phyloP scores from a whole-genome alignment of 35 echinoderm and acorn worm genomes.

The Eucidaris tribuloides region DNA sequence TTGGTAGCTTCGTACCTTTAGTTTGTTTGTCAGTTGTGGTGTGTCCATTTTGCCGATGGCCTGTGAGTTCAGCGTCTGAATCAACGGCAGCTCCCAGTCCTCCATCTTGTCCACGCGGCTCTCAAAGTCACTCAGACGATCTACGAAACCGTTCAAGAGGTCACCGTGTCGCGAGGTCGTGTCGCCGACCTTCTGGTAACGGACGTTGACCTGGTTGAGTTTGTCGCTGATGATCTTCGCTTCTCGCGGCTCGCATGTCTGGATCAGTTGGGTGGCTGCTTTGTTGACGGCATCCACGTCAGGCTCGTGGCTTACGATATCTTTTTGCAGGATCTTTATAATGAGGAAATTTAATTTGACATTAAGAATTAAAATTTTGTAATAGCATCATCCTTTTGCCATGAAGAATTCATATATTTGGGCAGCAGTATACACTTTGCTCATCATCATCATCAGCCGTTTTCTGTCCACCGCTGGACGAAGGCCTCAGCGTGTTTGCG shows the following conservation, averaged over 20 bases:
- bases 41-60: slow-evolving; percentile 49
- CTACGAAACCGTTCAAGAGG: slow-evolving; percentile 32
- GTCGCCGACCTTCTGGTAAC: slow-evolving; percentile 53
- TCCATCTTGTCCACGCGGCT: slow-evolving; percentile 70
- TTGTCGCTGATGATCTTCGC: slow-evolving; percentile 58
- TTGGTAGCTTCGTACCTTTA: slow-evolving; percentile 75
- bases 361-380: too few relatives aligned
- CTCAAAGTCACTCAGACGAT: slow-evolving; percentile 72
- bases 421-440: too few relatives aligned
- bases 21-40: slow-evolving; percentile 57
- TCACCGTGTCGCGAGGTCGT: slow-evolving; percentile 39
- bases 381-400: too few relatives aligned
- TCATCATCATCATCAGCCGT: too few relatives aligned
- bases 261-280: slow-evolving; percentile 53
- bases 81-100: slow-evolving; percentile 61
- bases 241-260: slow-evolving; percentile 56
- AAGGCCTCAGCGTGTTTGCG: too few relatives aligned
- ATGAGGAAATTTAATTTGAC: too few relatives aligned
- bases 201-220: slow-evolving; percentile 64
- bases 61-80: slow-evolving; percentile 53
- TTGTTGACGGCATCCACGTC: slow-evolving; percentile 72
- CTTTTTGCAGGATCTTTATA: slow-evolving; percentile 74
- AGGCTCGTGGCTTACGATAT: slow-evolving; percentile 80
- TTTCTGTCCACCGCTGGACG: too few relatives aligned
- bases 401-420: too few relatives aligned